Evolutionary conservation across 2,888 invertebrate genomes (phyloP), one percentile per base, ranked within the genome.

Genomic region (Thalpophila matura): DNA sequence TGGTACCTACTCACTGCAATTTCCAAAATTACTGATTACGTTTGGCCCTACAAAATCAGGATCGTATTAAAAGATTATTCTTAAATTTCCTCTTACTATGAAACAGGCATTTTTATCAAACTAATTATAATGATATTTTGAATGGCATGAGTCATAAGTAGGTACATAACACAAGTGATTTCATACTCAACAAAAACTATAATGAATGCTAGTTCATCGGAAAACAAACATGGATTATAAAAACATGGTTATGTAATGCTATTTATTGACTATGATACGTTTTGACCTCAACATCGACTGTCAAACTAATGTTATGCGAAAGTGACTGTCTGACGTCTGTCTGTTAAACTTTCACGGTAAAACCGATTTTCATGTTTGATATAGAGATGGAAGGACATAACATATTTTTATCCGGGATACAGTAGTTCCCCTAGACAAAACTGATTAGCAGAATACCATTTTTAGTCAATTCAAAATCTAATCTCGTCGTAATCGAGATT

Each of bases 71-170:
- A 35, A 29, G 10, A 35, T 29, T 33, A n/a, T 24, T 37, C 1
- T 26, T 20, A 33, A 27, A 38, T 58, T 27, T 27, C 9, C 29
- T 57, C 2, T 9, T 16, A 63, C 14, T 51, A n/a, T 29, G 12
- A 29, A 38, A 56, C 42, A 51, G 55, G 24, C 35, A 37, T 27
- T 6, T 45, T 27, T 24, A 40, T 22, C 14, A 58, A 38, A 31
- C 31, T 47, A 42, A 35, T 47, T 42, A 29, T 60, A 60, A 47
- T 64, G 26, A 35, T 14, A 60, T 47, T 64, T 60, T 60, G 69
- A 74, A 59, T 59, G 37, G 37, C 60, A 27, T 51, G 54, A 70
- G 61, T 74, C 70, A 60, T 51, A 74, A 54, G n/a, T n/a, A n/a
- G n/a, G n/a, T 47, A 74, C 24, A 26, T 26, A 29, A 42, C 26